These are phyloP conservation scores for Thyatira batis DNA, from an alignment of 2,888 invertebrate genomes.

Conservation along the genomic window DNA sequence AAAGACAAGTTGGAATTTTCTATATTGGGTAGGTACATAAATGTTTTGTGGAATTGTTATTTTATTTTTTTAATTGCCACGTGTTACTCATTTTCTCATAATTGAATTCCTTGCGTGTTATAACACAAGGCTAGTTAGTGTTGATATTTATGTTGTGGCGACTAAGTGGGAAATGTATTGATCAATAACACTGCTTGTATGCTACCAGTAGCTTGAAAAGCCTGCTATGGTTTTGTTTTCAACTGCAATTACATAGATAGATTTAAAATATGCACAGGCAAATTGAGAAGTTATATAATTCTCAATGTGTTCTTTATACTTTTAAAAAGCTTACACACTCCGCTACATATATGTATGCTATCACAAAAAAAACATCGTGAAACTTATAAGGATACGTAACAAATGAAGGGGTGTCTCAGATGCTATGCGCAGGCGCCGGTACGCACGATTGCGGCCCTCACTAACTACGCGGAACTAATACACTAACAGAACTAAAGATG, in stretches of 20 bases:
- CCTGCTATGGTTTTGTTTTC: no score
- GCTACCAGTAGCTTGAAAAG: no score
- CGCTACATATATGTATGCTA: no score
- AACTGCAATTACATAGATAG: no score
- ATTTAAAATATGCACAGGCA: no score
- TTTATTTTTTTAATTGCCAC: slow-evolving; percentile 2
- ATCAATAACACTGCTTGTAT: no score
- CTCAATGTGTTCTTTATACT: not conserved
- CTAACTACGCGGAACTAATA: slow-evolving; percentile 79
- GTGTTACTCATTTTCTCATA: slow-evolving; percentile 1
- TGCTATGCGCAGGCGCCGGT: slow-evolving; percentile 51
- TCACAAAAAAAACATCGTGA: not conserved
- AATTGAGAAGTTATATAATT: not conserved
- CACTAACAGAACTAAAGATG: slow-evolving; percentile 48
- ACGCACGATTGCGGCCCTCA: slow-evolving; percentile 53
- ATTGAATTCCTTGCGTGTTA: slow-evolving; percentile 4
- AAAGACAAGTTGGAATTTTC: not conserved
- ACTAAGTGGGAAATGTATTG: not conserved
- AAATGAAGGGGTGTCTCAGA: slow-evolving; percentile 16
- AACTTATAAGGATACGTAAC: not conserved
- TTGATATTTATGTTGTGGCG: slow-evolving; percentile 1
- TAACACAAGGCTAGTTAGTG: not conserved
- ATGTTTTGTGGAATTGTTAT: not conserved
- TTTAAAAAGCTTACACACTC: no score
- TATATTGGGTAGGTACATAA: not conserved